Evolutionary conservation across 2,113 vertebrate genomes (phyloP), one percentile per base, ranked within the genome.

Genomic region (Rhinolophus sinicus): DNA sequence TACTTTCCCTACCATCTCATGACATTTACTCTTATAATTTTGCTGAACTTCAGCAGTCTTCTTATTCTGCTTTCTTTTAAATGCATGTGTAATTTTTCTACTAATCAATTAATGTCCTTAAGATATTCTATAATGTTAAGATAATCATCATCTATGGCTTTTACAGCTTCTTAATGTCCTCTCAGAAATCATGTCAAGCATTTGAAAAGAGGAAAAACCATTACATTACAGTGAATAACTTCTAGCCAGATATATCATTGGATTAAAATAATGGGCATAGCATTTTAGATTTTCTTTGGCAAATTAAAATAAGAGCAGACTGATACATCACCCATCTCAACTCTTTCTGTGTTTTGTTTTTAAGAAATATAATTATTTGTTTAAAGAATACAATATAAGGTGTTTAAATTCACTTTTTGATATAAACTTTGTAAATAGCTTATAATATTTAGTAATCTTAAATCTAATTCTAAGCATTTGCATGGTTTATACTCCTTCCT

Each of bases 1-100:
- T 83, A 50, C 62, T 77, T 88, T 88, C 15, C 77, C 44, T 88
- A 69, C 38, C 35, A 70, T 92, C 35, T 70, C 67, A 84, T 69
- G 38, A 62, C 64, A 50, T 93, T 89, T 89, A 26, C 35, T 90
- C 62, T 92, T 16, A 93, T 85, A 78, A 67, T 80, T 95, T 89
- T 89, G 13, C 65, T 89, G 64, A 95, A 89, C 47, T 58, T 94
- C 19, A 92, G 44, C 26, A 35, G 35, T 82, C 58, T 58, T 92
- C 54, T 84, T 72, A 78, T 44, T 83, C 14, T 70, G 26, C 47
- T 58, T 88, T 70, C 62, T 88, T 96, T 88, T 72, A 90, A 92
- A 89, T 88, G 14, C 33, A 73, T 67, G 35, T 33, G 67, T 72
- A 35, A 62, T 83, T 84, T 95, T 77, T 60, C n/a, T 73, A 72